A percentile compares a stretch with the other conserved stretches of the same genome.
Conservation (phyloP, 2,888 invertebrate genomes). For the Meloe dianella region DNA sequence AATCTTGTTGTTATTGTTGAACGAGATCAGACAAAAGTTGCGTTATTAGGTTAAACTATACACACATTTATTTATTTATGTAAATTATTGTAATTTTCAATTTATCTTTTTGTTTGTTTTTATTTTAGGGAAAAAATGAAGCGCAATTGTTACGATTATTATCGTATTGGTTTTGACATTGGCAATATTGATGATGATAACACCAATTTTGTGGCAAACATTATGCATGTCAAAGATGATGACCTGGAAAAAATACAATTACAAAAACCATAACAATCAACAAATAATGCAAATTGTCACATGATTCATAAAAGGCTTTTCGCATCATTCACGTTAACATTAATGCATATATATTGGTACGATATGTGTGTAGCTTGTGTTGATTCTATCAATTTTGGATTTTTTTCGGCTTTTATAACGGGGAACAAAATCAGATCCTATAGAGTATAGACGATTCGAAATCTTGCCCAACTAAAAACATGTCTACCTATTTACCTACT, state of each 20-base stretch:
- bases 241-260: slow-evolving; percentile 10
- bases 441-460: slow-evolving; percentile 9
- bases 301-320: neutral
- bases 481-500: slow-evolving; percentile 34
- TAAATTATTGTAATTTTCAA: slow-evolving; percentile 27
- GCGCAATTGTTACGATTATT: slow-evolving; percentile 38
- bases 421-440: slow-evolving; percentile 17
- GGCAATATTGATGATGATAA: slow-evolving; percentile 33
- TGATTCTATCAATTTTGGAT: neutral
- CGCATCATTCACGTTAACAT: neutral
- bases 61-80: slow-evolving; percentile 31
- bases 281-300: slow-evolving; percentile 2
- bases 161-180: slow-evolving; percentile 40
- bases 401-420: neutral
- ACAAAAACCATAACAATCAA: no score
- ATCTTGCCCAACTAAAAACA: slow-evolving; percentile 25
- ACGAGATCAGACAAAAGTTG: slow-evolving; percentile 27
- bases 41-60: slow-evolving; percentile 33
- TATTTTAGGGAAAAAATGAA: slow-evolving; percentile 29
- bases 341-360: no score
- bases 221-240: slow-evolving; percentile 13
- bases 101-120: neutral
- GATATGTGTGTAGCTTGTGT: no score
- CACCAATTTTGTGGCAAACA: slow-evolving; percentile 36
- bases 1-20: slow-evolving; percentile 11